These are phyloP conservation scores for Podarcis lilfordi DNA, from an alignment of 2,797 vertebrate genomes.

Conservation along the genomic window DNA sequence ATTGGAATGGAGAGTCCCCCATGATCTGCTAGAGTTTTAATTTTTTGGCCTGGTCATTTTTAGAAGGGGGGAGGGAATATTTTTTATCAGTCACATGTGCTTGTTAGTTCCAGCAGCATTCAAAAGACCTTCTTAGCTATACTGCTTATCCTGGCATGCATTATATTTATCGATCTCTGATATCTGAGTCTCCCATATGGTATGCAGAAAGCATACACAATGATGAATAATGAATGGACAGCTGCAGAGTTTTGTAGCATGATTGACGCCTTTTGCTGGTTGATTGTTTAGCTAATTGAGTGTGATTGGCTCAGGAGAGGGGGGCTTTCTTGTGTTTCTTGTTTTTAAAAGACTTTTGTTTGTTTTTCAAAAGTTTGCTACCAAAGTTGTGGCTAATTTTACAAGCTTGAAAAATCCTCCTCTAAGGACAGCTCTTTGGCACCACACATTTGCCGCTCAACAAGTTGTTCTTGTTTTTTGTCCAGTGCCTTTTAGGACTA, in stretches of 20 bases:
- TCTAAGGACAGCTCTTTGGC: neutral
- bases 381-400: conserved; percentile 33
- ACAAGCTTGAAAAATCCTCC: conserved; percentile 6
- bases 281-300: conserved; percentile 56
- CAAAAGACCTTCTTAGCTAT: conserved; percentile 22
- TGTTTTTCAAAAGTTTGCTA: conserved; percentile 20
- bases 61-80: neutral
- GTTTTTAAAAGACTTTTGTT: neutral
- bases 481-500: neutral
- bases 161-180: conserved; percentile 55
- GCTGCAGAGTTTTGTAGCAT: conserved; percentile 56
- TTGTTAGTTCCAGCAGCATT: conserved; percentile 37
- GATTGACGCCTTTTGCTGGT: conserved; percentile 57
- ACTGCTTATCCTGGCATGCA: conserved; percentile 33
- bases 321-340: neutral
- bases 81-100: neutral
- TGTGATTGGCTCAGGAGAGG: conserved; percentile 14
- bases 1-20: neutral
- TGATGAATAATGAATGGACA: conserved; percentile 70
- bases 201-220: conserved; percentile 55
- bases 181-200: conserved; percentile 47
- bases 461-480: neutral
- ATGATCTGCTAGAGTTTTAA: neutral
- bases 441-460: neutral
- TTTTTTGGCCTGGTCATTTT: conserved; percentile 4